phyloP scores from a whole-genome alignment of 2,888 invertebrate genomes.

The Nesidiocoris tenuis region DNA sequence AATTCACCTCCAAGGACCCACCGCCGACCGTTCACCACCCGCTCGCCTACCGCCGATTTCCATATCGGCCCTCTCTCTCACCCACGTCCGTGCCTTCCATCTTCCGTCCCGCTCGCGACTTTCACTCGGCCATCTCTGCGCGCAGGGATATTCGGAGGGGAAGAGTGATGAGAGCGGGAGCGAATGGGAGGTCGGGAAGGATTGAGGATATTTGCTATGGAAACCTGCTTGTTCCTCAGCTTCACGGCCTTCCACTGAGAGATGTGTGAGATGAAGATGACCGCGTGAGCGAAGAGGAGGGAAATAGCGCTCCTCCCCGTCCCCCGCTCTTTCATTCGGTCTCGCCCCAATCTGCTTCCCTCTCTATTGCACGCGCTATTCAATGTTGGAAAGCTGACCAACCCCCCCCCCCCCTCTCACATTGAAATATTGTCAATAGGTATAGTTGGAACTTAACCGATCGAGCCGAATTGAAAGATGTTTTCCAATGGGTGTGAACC shows the following conservation, averaged over 20 bases:
- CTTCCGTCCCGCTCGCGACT: conserved; percentile 11
- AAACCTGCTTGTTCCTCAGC: conserved; percentile 40
- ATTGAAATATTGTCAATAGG: background rate
- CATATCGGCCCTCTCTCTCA: background rate
- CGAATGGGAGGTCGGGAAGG: background rate
- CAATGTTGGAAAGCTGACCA: background rate
- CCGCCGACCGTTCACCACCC: background rate
- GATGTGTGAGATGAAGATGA: background rate
- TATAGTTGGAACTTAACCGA: too few relatives aligned
- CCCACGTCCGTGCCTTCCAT: background rate
- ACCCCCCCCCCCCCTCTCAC: background rate
- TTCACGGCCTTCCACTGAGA: background rate
- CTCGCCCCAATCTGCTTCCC: too few relatives aligned
- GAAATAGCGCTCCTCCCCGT: background rate
- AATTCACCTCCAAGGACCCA: conserved; percentile 42
- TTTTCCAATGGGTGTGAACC: too few relatives aligned
- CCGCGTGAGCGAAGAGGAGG: too few relatives aligned
- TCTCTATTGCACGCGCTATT: background rate
- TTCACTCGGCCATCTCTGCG: conserved; percentile 3
- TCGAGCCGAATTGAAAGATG: too few relatives aligned
- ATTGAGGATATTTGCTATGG: conserved; percentile 40
- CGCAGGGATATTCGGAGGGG: background rate
- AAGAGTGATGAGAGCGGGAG: background rate
- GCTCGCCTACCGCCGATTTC: background rate
- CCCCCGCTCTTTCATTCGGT: background rate